Evolutionary conservation across 2,888 invertebrate genomes (phyloP).

Genomic region (Mythimna impura): DNA sequence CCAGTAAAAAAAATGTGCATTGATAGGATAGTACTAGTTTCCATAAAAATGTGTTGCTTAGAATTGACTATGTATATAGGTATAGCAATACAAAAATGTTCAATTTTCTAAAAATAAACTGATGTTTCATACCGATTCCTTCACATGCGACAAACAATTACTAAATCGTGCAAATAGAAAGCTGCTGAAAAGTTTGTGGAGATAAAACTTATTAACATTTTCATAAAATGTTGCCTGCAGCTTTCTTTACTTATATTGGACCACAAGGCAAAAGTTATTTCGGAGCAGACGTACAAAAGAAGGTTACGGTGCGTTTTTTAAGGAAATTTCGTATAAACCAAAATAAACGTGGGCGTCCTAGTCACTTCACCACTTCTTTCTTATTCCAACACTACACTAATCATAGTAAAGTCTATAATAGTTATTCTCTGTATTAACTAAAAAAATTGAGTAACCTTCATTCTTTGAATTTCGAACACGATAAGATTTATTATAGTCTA

Average conservation of each 20-base stretch:
- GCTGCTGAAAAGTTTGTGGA: not conserved
- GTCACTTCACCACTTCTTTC: slow-evolving; percentile 61
- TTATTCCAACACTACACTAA: slow-evolving; percentile 46
- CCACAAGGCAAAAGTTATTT: slow-evolving; percentile 68
- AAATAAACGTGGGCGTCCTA: slow-evolving; percentile 68
- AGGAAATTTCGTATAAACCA: slow-evolving; percentile 71
- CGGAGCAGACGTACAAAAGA: slow-evolving; percentile 73
- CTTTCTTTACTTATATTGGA: slow-evolving; percentile 32
- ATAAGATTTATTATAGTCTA: slow-evolving; percentile 35
- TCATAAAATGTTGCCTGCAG: not conserved
- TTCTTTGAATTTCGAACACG: slow-evolving; percentile 45
- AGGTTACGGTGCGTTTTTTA: slow-evolving; percentile 72
- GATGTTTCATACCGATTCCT: not conserved
- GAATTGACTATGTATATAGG: too few relatives aligned
- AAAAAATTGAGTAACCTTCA: slow-evolving; percentile 46
- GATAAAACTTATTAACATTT: not conserved
- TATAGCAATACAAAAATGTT: too few relatives aligned
- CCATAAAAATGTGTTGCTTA: not conserved
- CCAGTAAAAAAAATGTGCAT: not conserved
- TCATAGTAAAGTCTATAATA: slow-evolving; percentile 36
- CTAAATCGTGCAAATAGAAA: not conserved
- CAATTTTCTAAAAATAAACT: too few relatives aligned
- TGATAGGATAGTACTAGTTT: not conserved
- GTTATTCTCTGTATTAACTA: slow-evolving; percentile 28
- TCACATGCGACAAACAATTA: too few relatives aligned